Base-by-base conservation (phyloP, 1,140 invertebrate species). In the Dinothrombium tinctorium region DNA sequence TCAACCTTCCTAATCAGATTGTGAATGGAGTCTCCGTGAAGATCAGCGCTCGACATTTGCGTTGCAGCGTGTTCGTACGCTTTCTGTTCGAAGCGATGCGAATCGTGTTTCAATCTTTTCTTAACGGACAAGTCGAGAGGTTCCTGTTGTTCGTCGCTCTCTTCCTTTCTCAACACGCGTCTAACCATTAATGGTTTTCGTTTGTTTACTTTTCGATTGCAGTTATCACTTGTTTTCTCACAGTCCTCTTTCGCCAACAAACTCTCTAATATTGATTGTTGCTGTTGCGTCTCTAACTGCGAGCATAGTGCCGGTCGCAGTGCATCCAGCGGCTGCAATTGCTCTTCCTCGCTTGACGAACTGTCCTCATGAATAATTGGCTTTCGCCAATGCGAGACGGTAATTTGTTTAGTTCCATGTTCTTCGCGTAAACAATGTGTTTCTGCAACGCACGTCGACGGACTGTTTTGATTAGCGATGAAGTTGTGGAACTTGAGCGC, bases 381-480 rank as follows among this genome's bases (percentile, higher is more conserved):
- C 25, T 24, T 33, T 23, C 40, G 31, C 48, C 47, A 51, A 38
- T 51, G 46, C 7, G 45, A 48, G 17, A 52, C 50, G 3, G 44
- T 52, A 25, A 52, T 52, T 35, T 52, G 51, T 39, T 52, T 52
- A 19, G 50, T 49, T n/a, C 51, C 50, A 44, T 52, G 48, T 43
- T 52, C 48, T 42, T 52, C 51, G n/a, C 38, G 33, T 32, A 50
- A 41, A 40, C 45, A 46, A 32, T 40, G 39, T 2, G 22, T 24
- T 15, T 11, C n/a, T 21, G 26, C 9, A 33, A n/a, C 12, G 3
- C 4, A 3, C 15, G 20, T 14, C 4, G 14, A 12, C 28, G n/a
- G n/a, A n/a, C n/a, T n/a, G n/a, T 32, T 29, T 32, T 40, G 25
- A 37, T 42, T 46, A 7, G 44, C 36, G n/a, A 46, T 33, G 41